Evolutionary conservation across 2,797 vertebrate species (phyloP).

Genomic region (Ctenosaura bakeri): DNA sequence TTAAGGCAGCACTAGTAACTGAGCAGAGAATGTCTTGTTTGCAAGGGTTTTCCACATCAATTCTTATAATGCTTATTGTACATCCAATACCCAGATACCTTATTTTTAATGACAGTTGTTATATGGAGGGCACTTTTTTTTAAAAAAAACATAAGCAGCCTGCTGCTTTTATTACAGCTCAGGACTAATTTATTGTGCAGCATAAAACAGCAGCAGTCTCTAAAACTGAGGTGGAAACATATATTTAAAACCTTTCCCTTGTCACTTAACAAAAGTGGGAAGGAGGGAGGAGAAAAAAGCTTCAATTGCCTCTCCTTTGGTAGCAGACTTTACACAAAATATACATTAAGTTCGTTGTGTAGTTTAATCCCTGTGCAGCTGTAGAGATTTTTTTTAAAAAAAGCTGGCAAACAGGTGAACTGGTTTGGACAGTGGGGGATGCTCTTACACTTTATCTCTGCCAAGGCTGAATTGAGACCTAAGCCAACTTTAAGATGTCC

Average conservation of each 20-base stretch:
- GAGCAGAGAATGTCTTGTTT: constrained; percentile 15
- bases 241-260: constrained; percentile 3
- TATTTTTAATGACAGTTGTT: not conserved
- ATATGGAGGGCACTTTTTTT: not conserved
- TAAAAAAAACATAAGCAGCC: not conserved
- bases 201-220: not conserved
- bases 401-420: not conserved
- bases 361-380: not conserved
- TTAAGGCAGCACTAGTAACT: not conserved
- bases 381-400: not conserved
- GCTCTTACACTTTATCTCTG: no score
- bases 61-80: constrained; percentile 1
- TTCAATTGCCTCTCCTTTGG: not conserved
- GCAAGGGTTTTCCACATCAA: constrained; percentile 7
- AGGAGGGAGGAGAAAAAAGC: not conserved
- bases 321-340: not conserved
- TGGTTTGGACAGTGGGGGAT: not conserved
- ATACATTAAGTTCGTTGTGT: not conserved
- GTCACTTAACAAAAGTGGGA: not conserved
- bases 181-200: constrained; percentile 11
- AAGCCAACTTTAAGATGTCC: no score
- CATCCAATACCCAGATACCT: not conserved
- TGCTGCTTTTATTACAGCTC: not conserved
- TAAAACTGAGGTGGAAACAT: not conserved
- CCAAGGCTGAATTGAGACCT: no score